Evolutionary conservation across 2,113 vertebrate genomes (phyloP).

Genomic region (Hystrix brachyura): DNA sequence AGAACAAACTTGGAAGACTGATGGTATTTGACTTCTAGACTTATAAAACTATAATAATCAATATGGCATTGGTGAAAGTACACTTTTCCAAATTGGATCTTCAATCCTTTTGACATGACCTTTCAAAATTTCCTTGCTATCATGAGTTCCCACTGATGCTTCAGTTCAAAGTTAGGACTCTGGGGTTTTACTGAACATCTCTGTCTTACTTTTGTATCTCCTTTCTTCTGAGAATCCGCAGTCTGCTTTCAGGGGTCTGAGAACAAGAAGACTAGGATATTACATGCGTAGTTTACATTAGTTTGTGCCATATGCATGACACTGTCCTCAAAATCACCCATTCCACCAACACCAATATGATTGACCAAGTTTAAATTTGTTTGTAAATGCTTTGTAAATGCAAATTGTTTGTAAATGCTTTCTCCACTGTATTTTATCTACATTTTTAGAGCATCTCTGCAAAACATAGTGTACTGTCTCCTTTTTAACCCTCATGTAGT

Average conservation of each 20-base stretch:
- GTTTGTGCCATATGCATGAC: background rate
- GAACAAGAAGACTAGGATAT: background rate
- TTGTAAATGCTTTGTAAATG: too few relatives aligned
- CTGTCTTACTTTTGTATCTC: background rate
- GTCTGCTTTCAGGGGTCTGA: background rate
- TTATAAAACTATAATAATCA: too few relatives aligned
- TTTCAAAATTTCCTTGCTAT: background rate
- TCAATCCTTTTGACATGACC: background rate
- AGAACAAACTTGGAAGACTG: background rate
- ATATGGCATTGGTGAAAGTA: too few relatives aligned
- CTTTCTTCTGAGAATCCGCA: constrained; percentile 8
- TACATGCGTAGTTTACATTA: background rate
- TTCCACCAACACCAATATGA: background rate
- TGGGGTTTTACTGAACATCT: background rate
- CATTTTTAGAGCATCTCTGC: background rate
- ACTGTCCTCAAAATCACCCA: constrained; percentile 12
- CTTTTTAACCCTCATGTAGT: background rate
- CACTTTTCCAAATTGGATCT: background rate
- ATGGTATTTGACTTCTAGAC: too few relatives aligned
- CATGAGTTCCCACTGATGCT: background rate
- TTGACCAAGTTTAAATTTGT: too few relatives aligned
- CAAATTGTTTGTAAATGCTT: too few relatives aligned
- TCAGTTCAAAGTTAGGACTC: background rate
- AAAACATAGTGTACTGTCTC: too few relatives aligned
- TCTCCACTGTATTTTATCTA: background rate